Percentiles rank a stretch among this genome's conserved stretches.
Conservation (phyloP, 2,888 invertebrate genomes). For the Apamea epomidion region DNA sequence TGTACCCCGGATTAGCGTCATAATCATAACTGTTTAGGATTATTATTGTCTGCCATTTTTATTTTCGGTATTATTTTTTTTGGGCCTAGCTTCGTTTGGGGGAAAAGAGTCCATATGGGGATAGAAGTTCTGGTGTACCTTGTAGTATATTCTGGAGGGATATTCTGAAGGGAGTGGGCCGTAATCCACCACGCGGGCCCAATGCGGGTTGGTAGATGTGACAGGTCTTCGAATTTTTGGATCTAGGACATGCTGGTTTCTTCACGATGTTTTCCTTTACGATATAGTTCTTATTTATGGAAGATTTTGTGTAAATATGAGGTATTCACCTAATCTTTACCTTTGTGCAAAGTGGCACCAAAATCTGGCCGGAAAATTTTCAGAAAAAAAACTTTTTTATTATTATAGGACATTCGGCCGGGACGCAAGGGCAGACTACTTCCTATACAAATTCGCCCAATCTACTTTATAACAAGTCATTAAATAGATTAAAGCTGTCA, state of each 20-base stretch:
- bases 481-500: constrained; percentile 18
- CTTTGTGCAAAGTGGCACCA: too few relatives aligned
- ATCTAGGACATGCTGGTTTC: not conserved
- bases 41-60: constrained; percentile 49
- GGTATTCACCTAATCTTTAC: too few relatives aligned
- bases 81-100: constrained; percentile 13
- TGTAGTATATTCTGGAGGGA: not conserved
- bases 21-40: constrained; percentile 50
- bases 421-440: too few relatives aligned
- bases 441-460: too few relatives aligned
- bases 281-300: not conserved
- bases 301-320: too few relatives aligned
- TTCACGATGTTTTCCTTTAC: not conserved
- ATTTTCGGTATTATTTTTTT: constrained; percentile 26
- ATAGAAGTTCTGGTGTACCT: not conserved
- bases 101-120: not conserved
- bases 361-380: too few relatives aligned
- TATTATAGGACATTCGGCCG: too few relatives aligned
- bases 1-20: constrained; percentile 59
- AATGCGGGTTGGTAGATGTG: not conserved
- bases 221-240: not conserved
- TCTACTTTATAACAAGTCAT: not conserved
- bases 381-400: too few relatives aligned
- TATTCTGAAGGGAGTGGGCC: not conserved
- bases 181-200: not conserved